These are phyloP conservation scores for Antechinus flavipes DNA, from an alignment of 2,113 vertebrate species.

Conservation along the genomic window DNA sequence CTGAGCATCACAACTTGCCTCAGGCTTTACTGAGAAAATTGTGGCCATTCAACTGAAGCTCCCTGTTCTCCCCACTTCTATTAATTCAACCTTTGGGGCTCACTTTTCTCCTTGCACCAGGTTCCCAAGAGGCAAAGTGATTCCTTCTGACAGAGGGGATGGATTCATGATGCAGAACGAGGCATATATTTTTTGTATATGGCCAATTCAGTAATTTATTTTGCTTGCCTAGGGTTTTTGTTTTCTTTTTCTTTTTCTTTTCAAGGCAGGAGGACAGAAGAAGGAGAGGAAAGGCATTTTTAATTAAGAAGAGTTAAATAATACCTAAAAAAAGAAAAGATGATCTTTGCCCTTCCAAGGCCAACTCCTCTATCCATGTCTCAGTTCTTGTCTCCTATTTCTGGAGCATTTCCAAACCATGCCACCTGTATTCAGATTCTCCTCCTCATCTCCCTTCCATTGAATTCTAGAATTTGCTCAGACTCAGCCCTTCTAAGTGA, in stretches of 20 bases:
- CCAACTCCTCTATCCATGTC: no score
- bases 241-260: background rate
- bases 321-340: no score
- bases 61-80: background rate
- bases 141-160: background rate
- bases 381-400: no score
- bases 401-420: no score
- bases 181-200: background rate
- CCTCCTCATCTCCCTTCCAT: no score
- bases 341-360: no score
- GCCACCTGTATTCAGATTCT: no score
- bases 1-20: background rate
- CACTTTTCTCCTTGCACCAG: background rate
- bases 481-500: background rate
- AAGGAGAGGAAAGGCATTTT: no score
- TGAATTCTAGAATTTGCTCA: no score
- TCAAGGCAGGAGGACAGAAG: background rate
- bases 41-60: background rate
- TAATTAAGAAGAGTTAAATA: no score
- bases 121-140: background rate
- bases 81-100: background rate
- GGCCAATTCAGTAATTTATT: background rate
- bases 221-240: background rate
- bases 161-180: background rate
- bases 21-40: background rate